phyloP scores from a whole-genome alignment of 1,140 invertebrate genomes.

The Nasonia giraulti region DNA sequence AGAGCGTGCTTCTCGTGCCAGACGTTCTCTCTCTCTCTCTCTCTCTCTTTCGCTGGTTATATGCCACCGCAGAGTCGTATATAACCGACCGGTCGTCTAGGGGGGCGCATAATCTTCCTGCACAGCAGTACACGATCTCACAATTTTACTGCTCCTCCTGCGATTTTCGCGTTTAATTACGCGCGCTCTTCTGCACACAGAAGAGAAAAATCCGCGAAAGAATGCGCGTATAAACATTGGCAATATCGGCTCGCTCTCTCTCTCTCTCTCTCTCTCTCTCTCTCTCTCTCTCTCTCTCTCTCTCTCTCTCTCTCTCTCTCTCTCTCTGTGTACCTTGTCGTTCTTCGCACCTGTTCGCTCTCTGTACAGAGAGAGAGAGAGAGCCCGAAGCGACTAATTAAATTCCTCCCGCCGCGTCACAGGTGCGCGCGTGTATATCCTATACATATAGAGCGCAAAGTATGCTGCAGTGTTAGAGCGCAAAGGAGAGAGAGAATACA shows the following conservation, averaged over 20 bases:
- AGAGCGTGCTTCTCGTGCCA: conserved; percentile 18
- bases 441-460: neutral
- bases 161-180: neutral
- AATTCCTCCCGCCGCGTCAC: conserved; percentile 24
- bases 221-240: neutral
- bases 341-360: conserved; percentile 37
- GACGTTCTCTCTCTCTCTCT: neutral
- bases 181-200: neutral
- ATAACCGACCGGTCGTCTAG: neutral
- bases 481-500: neutral
- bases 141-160: conserved; percentile 33
- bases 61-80: neutral
- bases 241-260: neutral
- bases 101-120: conserved; percentile 15
- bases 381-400: conserved; percentile 22
- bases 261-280: too few relatives aligned
- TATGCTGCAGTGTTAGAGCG: neutral
- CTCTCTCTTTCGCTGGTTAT: neutral
- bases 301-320: too few relatives aligned
- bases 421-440: conserved; percentile 3
- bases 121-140: conserved; percentile 38
- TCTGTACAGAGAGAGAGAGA: too few relatives aligned
- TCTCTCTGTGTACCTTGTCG: neutral
- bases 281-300: too few relatives aligned
- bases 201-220: neutral